Conservation (phyloP, 2,113 vertebrate species). For the Oxygymnocypris stewartii region DNA sequence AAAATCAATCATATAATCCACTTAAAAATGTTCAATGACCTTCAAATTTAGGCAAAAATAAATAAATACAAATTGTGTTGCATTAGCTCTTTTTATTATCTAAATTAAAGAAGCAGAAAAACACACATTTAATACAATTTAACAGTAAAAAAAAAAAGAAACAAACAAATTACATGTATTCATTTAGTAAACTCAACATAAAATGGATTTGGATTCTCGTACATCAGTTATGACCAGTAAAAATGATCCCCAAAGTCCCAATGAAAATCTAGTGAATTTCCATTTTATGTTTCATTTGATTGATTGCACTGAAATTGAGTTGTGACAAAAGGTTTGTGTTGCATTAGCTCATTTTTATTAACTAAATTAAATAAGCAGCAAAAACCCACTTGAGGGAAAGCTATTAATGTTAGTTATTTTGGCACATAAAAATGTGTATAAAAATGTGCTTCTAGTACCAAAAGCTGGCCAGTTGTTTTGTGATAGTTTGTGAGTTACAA, state of each 20-base stretch:
- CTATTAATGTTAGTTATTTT: background rate
- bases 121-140: too few relatives aligned
- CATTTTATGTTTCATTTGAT: background rate
- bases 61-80: background rate
- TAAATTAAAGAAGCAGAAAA: too few relatives aligned
- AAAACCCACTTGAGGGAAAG: background rate
- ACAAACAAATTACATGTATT: background rate
- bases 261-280: background rate
- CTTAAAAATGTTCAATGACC: background rate
- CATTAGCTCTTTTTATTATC: too few relatives aligned
- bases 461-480: background rate
- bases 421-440: background rate
- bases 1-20: background rate
- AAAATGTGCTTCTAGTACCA: background rate
- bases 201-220: background rate
- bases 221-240: background rate
- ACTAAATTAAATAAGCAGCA: background rate
- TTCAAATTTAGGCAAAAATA: background rate
- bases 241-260: background rate
- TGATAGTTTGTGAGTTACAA: background rate
- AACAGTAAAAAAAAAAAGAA: background rate
- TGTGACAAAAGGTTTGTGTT: background rate
- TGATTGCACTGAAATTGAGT: background rate
- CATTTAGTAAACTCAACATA: background rate
- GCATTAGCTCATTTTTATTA: background rate